Evolutionary conservation across 2,797 vertebrate species (phyloP).

Genomic region (Apodemus agrarius): DNA sequence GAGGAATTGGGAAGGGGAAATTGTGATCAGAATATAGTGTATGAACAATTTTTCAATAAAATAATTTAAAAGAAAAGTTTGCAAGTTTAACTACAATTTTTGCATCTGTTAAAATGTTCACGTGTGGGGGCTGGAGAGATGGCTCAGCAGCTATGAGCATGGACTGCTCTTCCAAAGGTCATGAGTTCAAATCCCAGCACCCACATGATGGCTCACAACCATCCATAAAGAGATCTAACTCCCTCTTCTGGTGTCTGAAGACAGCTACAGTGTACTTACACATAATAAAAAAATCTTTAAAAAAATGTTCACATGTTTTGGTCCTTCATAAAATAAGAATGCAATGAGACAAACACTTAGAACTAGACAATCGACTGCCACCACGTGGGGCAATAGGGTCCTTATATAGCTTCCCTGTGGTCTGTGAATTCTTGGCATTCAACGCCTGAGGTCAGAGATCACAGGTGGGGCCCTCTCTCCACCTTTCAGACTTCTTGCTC

Average conservation of each 20-base stretch:
- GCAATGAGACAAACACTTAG: background rate
- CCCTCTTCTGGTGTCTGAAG: too few species aligned
- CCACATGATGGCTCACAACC: too few species aligned
- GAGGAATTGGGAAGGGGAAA: background rate
- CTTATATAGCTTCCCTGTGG: too few species aligned
- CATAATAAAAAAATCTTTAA: too few species aligned
- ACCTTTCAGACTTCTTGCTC: background rate
- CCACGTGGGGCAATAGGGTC: background rate
- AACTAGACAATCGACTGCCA: background rate
- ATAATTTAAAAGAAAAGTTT: background rate
- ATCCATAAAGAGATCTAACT: too few species aligned
- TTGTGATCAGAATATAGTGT: background rate
- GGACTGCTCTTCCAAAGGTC: too few species aligned
- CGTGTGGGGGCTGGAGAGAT: too few species aligned
- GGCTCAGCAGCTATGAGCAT: too few species aligned
- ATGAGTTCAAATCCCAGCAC: too few species aligned
- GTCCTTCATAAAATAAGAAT: background rate
- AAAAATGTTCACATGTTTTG: background rate
- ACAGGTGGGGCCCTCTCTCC: background rate
- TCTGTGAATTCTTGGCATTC: background rate
- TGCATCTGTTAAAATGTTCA: background rate
- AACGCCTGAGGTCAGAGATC: background rate
- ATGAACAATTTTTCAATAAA: background rate
- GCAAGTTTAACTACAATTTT: background rate
- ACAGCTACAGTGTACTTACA: too few species aligned